Conservation (phyloP, 1,140 invertebrate genomes). For the Musca domestica region DNA sequence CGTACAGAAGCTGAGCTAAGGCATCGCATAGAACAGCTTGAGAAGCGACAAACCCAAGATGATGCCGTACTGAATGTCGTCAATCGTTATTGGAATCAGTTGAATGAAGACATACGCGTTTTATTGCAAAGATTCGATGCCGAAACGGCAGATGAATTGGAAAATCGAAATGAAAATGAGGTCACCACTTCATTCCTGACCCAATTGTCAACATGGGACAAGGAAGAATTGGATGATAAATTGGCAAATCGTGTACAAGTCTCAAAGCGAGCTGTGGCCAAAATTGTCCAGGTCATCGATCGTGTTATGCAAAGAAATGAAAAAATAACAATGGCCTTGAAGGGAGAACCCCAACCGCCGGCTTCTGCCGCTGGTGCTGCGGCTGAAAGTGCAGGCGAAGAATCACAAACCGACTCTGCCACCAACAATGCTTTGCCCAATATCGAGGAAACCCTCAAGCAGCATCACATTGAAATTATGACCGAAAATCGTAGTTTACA, state of each 20-base stretch:
- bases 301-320: conserved; percentile 89
- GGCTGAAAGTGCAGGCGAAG: not conserved
- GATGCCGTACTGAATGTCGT: conserved; percentile 97
- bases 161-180: conserved; percentile 95
- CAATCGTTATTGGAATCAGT: conserved; percentile 96
- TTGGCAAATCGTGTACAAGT: conserved; percentile 91
- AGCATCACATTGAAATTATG: conserved; percentile 83
- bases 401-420: conserved; percentile 27
- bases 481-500: conserved; percentile 89
- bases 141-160: conserved; percentile 93
- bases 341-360: conserved; percentile 58
- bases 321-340: conserved; percentile 84
- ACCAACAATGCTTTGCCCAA: conserved; percentile 14
- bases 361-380: not conserved
- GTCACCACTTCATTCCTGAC: conserved; percentile 95
- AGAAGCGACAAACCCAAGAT: conserved; percentile 95
- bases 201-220: conserved; percentile 97
- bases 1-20: conserved; percentile 85
- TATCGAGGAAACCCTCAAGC: conserved; percentile 79
- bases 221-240: conserved; percentile 94
- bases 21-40: conserved; percentile 92
- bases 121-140: conserved; percentile 94
- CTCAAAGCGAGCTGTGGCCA: conserved; percentile 89
- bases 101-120: conserved; percentile 95
- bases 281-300: conserved; percentile 95